Conservation (phyloP, 2,797 vertebrate species). For the Mycteria americana region DNA sequence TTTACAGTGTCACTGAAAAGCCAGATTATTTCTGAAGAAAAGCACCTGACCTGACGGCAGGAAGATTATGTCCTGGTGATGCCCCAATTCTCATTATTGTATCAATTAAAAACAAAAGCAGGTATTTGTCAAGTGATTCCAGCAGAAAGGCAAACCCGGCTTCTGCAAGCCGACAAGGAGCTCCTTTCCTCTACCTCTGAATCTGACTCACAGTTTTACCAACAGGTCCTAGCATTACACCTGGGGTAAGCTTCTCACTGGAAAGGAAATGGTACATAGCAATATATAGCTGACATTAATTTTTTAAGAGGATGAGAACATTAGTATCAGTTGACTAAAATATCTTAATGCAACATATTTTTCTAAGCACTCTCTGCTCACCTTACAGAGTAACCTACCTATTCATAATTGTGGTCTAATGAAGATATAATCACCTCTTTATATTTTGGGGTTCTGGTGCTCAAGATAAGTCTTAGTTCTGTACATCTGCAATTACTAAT, state of each 20-base stretch:
- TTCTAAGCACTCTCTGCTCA: neutral
- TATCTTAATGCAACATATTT: neutral
- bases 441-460: neutral
- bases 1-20: neutral
- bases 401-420: neutral
- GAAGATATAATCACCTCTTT: neutral
- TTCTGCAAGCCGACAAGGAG: neutral
- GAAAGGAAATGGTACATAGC: neutral
- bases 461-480: neutral
- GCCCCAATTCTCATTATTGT: neutral
- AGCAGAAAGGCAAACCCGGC: neutral
- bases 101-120: neutral
- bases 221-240: neutral
- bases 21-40: neutral
- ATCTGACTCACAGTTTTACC: neutral
- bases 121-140: neutral
- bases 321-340: neutral
- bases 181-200: neutral
- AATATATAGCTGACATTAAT: neutral
- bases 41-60: neutral
- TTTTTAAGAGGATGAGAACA: neutral
- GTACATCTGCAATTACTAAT: neutral
- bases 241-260: neutral
- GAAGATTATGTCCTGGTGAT: neutral
- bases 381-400: neutral